Base-by-base conservation (phyloP, 2,888 invertebrate genomes). In the Diabrotica balteata region DNA sequence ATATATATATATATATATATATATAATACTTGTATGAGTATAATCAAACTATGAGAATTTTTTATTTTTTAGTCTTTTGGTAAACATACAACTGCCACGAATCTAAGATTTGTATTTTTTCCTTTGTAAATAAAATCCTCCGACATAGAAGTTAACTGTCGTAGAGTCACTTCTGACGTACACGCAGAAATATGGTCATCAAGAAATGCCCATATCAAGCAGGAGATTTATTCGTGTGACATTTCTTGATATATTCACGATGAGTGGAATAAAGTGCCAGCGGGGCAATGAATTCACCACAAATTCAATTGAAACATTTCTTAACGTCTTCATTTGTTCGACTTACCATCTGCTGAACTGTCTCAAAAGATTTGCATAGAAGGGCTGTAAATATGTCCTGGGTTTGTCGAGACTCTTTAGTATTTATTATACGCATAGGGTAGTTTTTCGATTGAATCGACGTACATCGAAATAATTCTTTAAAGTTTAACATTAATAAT, bases 261-360 rank as follows among this genome's bases (percentile, higher is more conserved):
- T 68, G 66, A 53, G 72, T 62, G 70, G 69, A 72, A 69, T 74
- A 64, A 69, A 69, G 65, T 71, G 52, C 68, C 65, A 66, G 65
- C 67, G 55, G 62, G 58, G 68, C 42, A 66, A 69, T 62, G 68
- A 66, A 65, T 61, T 47, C 22, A 47, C 49, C 61, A 51, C 66
- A 66, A 62, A 66, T 53, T 60, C 66, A 63, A 68, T 68, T 52
- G 68, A 62, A 59, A 68, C 68, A 68, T 68, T 60, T 72, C 72
- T 76, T 75, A 75, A 76, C 73, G 74, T 75, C 76, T 76, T 74
- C 73, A 75, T 76, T 72, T 70, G 68, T 68, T 71, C 66, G 64
- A 47, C 64, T 17, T 32, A 42, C 44, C 59, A 59, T 43, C 61
- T 59, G 59, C 52, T 52, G 52, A 45, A 17, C 49, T 43, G 11